Evolutionary conservation across 2,797 vertebrate species (phyloP).

Genomic region (Onychomys leucogaster): DNA sequence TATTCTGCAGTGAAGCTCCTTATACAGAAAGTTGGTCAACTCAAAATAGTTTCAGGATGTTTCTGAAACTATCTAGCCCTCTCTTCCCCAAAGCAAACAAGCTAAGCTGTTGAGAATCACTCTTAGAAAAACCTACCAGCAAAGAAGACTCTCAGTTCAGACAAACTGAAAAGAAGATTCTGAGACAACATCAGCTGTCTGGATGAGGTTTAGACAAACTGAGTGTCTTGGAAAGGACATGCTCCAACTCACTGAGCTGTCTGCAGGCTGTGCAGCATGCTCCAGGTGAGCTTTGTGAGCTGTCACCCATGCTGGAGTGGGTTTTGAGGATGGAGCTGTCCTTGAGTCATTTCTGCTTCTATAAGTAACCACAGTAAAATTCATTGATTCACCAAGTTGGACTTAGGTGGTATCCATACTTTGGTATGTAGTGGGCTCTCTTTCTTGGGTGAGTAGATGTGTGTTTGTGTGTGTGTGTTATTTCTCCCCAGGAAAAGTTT

Average conservation of each 20-base stretch:
- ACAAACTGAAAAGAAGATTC: background rate
- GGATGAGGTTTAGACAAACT: background rate
- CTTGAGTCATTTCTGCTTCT: background rate
- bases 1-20: background rate
- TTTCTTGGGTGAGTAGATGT: background rate
- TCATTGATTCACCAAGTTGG: background rate
- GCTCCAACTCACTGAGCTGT: background rate
- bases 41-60: background rate
- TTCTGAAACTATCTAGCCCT: background rate
- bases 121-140: background rate
- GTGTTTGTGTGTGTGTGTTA: no score
- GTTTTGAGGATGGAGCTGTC: background rate
- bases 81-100: background rate
- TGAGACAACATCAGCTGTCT: background rate
- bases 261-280: no score
- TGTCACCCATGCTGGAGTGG: no score
- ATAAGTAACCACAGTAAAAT: background rate
- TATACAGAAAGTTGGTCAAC: background rate
- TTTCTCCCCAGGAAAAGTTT: background rate
- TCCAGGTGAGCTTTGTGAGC: background rate
- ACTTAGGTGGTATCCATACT: background rate
- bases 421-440: background rate
- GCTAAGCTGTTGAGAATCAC: background rate
- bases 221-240: background rate
- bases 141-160: background rate